Conservation (phyloP, 2,113 vertebrate species). For the Gasterosteus nipponicus region DNA sequence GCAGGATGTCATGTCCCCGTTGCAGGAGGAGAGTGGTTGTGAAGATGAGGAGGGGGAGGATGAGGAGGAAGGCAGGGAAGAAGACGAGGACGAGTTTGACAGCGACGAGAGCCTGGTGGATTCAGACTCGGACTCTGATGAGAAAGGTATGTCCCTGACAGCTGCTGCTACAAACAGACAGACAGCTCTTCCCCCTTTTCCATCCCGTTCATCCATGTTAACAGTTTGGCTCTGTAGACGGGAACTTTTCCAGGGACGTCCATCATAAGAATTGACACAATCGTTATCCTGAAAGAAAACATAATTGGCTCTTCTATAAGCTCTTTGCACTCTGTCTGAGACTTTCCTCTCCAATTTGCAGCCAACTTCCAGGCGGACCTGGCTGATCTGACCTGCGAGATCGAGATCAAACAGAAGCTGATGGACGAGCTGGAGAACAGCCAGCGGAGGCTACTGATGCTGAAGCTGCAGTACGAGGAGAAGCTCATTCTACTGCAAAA, state of each 20-base stretch:
- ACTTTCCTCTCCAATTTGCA: conserved; percentile 51
- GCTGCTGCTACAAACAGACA: neutral
- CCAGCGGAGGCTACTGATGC: conserved; percentile 91
- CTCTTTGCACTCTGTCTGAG: neutral
- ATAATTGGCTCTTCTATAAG: neutral
- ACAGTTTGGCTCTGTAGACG: neutral
- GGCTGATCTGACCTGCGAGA: conserved; percentile 95
- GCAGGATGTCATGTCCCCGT: conserved; percentile 78
- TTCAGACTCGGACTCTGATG: conserved; percentile 92
- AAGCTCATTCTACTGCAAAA: conserved; percentile 96
- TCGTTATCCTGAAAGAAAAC: neutral
- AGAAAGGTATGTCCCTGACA: conserved; percentile 85
- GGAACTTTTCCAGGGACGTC: neutral
- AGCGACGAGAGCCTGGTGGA: conserved; percentile 95
- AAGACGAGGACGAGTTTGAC: conserved; percentile 86
- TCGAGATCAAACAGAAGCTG: conserved; percentile 98
- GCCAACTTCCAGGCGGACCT: conserved; percentile 93
- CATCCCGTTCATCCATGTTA: neutral
- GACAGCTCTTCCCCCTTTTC: neutral
- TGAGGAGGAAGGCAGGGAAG: conserved; percentile 85
- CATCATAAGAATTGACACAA: neutral
- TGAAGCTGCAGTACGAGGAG: conserved; percentile 97
- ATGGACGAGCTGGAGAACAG: conserved; percentile 98
- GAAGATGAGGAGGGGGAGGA: conserved; percentile 93
- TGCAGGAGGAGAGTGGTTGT: conserved; percentile 94